Conservation (phyloP, 2,888 invertebrate species). For the Brassicogethes aeneus region DNA sequence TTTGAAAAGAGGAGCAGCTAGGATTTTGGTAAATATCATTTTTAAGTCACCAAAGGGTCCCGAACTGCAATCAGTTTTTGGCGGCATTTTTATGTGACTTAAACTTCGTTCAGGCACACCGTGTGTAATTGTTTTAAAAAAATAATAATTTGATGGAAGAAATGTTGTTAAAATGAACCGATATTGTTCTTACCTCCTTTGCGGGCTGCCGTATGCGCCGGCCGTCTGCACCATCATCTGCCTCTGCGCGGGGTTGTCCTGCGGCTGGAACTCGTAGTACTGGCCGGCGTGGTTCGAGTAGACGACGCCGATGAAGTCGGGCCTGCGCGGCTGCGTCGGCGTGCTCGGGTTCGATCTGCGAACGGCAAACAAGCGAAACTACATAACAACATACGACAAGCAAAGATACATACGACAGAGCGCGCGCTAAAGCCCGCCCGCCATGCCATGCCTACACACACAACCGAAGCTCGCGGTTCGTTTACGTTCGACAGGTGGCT, state of each 20-base stretch:
- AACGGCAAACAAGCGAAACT: conserved; percentile 30
- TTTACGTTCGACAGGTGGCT: conserved; percentile 29
- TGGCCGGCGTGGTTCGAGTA: conserved; percentile 37
- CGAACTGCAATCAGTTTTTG: no score
- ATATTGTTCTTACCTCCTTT: no score
- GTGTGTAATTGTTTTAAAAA: no score
- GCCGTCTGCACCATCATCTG: conserved; percentile 29
- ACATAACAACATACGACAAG: no score
- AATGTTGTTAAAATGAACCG: no score
- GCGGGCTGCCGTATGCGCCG: conserved; percentile 54
- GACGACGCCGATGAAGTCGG: conserved; percentile 75
- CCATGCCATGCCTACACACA: conserved; percentile 17
- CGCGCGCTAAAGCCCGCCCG: no score
- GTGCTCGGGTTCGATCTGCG: conserved; percentile 88
- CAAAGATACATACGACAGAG: no score
- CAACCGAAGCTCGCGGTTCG: conserved; percentile 18
- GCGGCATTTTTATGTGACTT: no score
- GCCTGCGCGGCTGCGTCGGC: conserved; percentile 80
- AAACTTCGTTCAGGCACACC: not conserved
- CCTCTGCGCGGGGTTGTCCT: conserved; percentile 28
- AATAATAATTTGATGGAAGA: no score
- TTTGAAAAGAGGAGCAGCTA: no score
- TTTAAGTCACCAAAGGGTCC: no score
- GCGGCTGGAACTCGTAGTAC: conserved; percentile 40
- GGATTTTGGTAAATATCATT: no score